These are phyloP conservation scores for Papilio demoleus DNA, from an alignment of 2,888 invertebrate genomes.

Conservation along the genomic window DNA sequence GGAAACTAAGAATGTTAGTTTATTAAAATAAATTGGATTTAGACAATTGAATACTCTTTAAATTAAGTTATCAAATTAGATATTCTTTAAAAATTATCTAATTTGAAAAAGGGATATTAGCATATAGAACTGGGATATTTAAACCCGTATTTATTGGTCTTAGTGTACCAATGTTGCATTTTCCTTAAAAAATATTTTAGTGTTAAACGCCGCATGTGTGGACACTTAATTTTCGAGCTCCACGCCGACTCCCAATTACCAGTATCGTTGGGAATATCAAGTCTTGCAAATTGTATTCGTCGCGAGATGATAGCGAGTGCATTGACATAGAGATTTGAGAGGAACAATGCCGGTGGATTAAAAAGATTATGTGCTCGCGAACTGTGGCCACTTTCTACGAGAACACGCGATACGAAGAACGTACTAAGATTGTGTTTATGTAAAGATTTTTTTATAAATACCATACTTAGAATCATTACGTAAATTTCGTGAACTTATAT, in stretches of 20 bases:
- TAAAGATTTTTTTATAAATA: background rate
- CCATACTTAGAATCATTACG: background rate
- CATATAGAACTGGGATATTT: no score
- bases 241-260: constrained; percentile 68
- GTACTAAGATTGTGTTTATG: background rate
- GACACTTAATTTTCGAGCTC: constrained; percentile 31
- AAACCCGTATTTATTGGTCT: no score
- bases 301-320: constrained; percentile 62
- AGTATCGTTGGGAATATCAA: constrained; percentile 77
- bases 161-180: no score
- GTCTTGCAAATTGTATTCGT: constrained; percentile 69
- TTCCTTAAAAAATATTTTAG: no score
- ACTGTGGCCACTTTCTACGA: constrained; percentile 16
- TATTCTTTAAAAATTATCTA: no score
- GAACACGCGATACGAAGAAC: constrained; percentile 10
- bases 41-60: no score
- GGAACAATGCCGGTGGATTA: constrained; percentile 57
- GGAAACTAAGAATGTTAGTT: no score
- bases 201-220: constrained; percentile 39
- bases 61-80: no score
- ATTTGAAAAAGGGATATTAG: no score
- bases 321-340: constrained; percentile 62
- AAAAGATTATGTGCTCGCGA: constrained; percentile 31
- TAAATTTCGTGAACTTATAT: no score
- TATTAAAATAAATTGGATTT: no score